phyloP scores from a whole-genome alignment of 2,113 vertebrate species.

The Nerophis ophidion region DNA sequence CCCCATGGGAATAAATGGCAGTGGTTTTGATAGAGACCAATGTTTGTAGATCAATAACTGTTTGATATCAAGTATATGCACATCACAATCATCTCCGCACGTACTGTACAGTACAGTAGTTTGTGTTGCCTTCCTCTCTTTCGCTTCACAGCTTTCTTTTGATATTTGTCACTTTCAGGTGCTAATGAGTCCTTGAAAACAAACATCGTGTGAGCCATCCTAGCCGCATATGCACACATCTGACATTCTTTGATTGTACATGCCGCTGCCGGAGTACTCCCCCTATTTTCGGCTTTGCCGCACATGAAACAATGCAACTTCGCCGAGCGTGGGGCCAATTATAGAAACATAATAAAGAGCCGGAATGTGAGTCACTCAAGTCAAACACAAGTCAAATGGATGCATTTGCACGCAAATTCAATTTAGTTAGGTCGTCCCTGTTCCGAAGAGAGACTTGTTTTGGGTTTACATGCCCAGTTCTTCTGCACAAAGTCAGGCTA shows the following conservation, averaged over 20 bases:
- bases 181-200: slow-evolving; percentile 37
- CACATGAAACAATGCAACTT: slow-evolving; percentile 2
- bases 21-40: slow-evolving; percentile 40
- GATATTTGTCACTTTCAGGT: slow-evolving; percentile 42
- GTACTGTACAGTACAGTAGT: not conserved
- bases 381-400: slow-evolving; percentile 34
- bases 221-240: slow-evolving; percentile 18
- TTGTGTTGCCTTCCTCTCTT: slow-evolving; percentile 26
- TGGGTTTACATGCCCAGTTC: slow-evolving; percentile 11
- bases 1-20: slow-evolving; percentile 12
- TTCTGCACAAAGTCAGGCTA: slow-evolving; percentile 28
- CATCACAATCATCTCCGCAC: slow-evolving; percentile 12
- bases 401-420: slow-evolving; percentile 22
- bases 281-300: not conserved
- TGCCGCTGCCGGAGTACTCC: not conserved
- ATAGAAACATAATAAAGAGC: slow-evolving; percentile 1
- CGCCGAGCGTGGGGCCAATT: slow-evolving; percentile 5
- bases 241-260: slow-evolving; percentile 35
- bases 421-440: slow-evolving; percentile 11
- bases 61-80: slow-evolving; percentile 36
- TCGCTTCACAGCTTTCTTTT: slow-evolving; percentile 19
- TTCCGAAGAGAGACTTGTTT: slow-evolving; percentile 12
- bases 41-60: slow-evolving; percentile 34
- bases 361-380: slow-evolving; percentile 4
- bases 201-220: slow-evolving; percentile 23